Evolutionary conservation across 2,888 invertebrate genomes (phyloP), one percentile per base, ranked within the genome.

Genomic region (Choristoneura rosaceana): DNA sequence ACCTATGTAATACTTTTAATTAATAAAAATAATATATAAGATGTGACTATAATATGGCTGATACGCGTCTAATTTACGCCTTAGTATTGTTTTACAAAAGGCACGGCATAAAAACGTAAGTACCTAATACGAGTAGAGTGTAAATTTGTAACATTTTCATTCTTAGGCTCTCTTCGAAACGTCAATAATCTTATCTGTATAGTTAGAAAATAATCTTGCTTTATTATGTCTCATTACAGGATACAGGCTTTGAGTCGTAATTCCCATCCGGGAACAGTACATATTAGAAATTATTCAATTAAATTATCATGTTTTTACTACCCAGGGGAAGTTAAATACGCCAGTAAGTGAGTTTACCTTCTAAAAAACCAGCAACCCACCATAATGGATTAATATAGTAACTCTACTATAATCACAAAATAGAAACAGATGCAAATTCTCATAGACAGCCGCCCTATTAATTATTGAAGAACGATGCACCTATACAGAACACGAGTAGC

Each of bases 161-260:
- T 5, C 43, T 62, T 52, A 43, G 69, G 43, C 69, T 69, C 63
- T 69, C 69, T 58, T 63, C 43, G 63, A 55, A 63, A 69, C 17
- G 63, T 69, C 69, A 69, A 69, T 69, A 62, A 17, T 41, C 17
- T 41, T 10, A 50, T 69, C 25, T 62, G 5, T 41, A 47, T 62
- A 55, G 43, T 8, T 50, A 50, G 2, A 14, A 8, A 34, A 15
- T 14, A 63, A 25, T 38, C 33, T 25, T 25, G 2, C 1, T 25
- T 25, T 25, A 25, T 25, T 25, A 25, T 2, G 25, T 25, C 25
- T 25, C 25, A 25, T 25, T 25, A 25, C 25, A 25, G 2, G 25
- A 25, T 2, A 25, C 25, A 25, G 25, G 25, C 25, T 25, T 25
- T 25, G 25, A 25, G 25, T 2, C 25, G 25, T 25, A 25, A 25